phyloP scores from a whole-genome alignment of 2,113 vertebrate species.

The Oreotragus oreotragus region DNA sequence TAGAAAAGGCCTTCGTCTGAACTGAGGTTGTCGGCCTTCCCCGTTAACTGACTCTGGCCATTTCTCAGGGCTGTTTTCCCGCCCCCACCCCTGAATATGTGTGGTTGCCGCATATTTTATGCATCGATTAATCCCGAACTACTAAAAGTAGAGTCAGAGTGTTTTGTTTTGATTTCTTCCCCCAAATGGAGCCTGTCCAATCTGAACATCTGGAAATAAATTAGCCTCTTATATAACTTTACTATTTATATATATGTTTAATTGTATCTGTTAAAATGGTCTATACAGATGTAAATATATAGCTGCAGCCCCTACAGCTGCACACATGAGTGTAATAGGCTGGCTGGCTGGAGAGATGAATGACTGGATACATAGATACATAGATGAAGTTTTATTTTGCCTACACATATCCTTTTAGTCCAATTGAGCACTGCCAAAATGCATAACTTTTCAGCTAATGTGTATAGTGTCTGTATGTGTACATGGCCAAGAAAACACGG shows the following conservation, averaged over 20 bases:
- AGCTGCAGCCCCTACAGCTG: background rate
- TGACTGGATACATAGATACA: too few species aligned
- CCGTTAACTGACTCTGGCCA: background rate
- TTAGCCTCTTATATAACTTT: conserved; percentile 22
- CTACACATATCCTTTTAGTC: background rate
- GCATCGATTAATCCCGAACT: conserved; percentile 6
- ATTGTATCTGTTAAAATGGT: background rate
- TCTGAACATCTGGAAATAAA: conserved; percentile 55
- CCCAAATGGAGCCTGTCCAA: conserved; percentile 31
- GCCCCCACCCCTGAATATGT: background rate
- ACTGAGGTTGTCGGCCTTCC: background rate
- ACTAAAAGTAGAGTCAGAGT: background rate
- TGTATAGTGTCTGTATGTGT: background rate
- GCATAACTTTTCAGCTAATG: background rate
- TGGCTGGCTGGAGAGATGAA: background rate
- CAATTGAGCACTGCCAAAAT: background rate
- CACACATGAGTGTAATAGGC: accelerated
- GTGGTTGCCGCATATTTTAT: background rate
- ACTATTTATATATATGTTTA: background rate
- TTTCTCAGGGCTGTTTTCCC: background rate
- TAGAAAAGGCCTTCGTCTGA: background rate
- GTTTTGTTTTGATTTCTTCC: background rate
- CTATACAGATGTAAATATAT: background rate
- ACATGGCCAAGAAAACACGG: background rate
- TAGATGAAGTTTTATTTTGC: too few species aligned